Percentiles rank a stretch among this genome's conserved stretches.
Evolutionary conservation across 2,888 invertebrate genomes (phyloP).

Genomic region (Lutraria lutraria): DNA sequence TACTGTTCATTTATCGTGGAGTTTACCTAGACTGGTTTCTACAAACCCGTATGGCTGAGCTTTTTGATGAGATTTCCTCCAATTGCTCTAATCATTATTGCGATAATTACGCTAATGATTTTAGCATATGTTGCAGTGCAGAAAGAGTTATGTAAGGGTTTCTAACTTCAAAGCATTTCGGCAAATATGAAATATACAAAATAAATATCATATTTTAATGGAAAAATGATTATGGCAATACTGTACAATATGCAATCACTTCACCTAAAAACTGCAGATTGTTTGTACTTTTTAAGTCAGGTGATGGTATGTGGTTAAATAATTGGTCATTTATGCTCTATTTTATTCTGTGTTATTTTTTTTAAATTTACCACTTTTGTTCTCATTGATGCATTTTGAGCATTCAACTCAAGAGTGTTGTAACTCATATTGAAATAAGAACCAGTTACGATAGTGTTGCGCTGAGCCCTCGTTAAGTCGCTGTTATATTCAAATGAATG

Average conservation of each 20-base stretch:
- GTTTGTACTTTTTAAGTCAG: background rate
- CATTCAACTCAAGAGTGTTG: no score
- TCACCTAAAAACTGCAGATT: background rate
- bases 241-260: constrained; percentile 22
- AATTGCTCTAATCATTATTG: constrained; percentile 57
- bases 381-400: no score
- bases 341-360: background rate
- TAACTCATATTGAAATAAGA: no score
- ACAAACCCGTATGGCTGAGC: constrained; percentile 36
- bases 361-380: no score
- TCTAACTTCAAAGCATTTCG: constrained; percentile 50
- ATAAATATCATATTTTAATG: constrained; percentile 51
- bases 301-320: background rate
- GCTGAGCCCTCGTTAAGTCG: no score
- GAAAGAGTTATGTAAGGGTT: constrained; percentile 61
- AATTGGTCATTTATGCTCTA: background rate
- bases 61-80: constrained; percentile 56
- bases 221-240: constrained; percentile 44
- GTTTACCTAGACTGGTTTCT: constrained; percentile 46
- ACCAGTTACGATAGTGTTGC: no score
- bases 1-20: constrained; percentile 39
- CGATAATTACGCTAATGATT: constrained; percentile 62
- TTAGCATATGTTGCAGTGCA: constrained; percentile 49
- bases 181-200: constrained; percentile 49
- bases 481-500: no score